phyloP scores from a whole-genome alignment of 2,797 vertebrate species.

The Steatocranus sp. region DNA sequence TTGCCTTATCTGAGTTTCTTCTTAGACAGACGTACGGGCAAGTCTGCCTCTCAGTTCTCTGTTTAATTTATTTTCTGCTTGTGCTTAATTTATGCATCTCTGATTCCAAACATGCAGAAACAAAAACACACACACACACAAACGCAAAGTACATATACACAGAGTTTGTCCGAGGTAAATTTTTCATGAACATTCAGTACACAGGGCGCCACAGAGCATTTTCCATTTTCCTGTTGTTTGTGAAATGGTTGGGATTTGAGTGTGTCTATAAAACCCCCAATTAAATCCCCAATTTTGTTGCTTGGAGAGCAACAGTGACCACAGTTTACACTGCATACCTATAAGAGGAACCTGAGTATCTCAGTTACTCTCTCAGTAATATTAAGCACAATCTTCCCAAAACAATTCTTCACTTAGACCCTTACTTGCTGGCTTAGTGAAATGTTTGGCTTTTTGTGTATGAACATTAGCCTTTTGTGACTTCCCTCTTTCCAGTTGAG shows the following conservation, averaged over 20 bases:
- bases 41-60: not conserved
- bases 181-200: not conserved
- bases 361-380: not conserved
- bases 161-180: not conserved
- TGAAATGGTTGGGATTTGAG: not conserved
- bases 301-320: not conserved
- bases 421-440: not conserved
- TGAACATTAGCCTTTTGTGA: constrained; percentile 19
- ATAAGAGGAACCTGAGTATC: not conserved
- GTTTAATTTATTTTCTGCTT: not conserved
- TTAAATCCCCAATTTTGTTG: not conserved
- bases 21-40: not conserved
- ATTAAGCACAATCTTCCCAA: not conserved
- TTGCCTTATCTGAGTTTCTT: not conserved
- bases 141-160: not conserved
- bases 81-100: not conserved
- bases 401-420: constrained; percentile 2
- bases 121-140: not conserved
- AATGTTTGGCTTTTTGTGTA: constrained; percentile 21
- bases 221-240: not conserved
- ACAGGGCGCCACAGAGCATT: not conserved
- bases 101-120: not conserved
- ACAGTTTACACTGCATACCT: not conserved
- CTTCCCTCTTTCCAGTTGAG: constrained; percentile 24
- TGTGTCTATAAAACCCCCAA: not conserved